Base-by-base conservation (phyloP, 2,797 vertebrate genomes). In the Amazona finschi region DNA sequence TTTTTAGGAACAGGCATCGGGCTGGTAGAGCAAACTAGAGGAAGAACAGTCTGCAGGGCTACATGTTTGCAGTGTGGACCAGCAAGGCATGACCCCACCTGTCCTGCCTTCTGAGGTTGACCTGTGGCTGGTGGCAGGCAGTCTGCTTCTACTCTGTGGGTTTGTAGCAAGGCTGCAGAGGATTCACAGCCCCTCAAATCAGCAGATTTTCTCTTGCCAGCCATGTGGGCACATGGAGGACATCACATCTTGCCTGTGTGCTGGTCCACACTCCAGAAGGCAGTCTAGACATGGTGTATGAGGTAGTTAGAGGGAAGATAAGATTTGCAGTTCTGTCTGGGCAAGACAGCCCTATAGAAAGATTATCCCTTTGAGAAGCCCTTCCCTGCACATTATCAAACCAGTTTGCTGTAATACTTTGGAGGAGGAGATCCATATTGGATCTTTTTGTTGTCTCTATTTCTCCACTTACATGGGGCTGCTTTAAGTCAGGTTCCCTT, bases 61-160 rank as follows among this genome's bases (percentile, higher is more conserved):
- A 1, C 0, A 0, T 72, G 46, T 55, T 61, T 57, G 44, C 41
- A 65, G 24, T 2, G 16, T 46, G 50, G 46, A 33, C 30, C 2
- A 5, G 20, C 67, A 55, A 75, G 31, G 16, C 60, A 24, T 58
- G 60, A 47, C 41, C 58, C 41, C 15, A 60, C 25, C n/a, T 2
- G 2, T 36, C 46, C 36, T 93, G 65, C 50, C 41, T 44, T 52
- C 72, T 19, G 22, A 12, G 9, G 11, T 15, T 36, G 33, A 38
- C 25, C 38, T 25, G 21, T 44, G 57, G 8, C 67, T 87, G 27
- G 8, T 67, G 53, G 11, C 62, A 86, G 15, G 24, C 41, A 55
- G 50, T 52, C 53, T 81, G 38, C 20, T 88, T 18, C 74, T 66
- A 11, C 36, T 78, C 11, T 16, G 5, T 90, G 28, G 5, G 13